Evolutionary conservation across 2,888 invertebrate genomes (phyloP).

Genomic region (Drosophila anomelani): DNA sequence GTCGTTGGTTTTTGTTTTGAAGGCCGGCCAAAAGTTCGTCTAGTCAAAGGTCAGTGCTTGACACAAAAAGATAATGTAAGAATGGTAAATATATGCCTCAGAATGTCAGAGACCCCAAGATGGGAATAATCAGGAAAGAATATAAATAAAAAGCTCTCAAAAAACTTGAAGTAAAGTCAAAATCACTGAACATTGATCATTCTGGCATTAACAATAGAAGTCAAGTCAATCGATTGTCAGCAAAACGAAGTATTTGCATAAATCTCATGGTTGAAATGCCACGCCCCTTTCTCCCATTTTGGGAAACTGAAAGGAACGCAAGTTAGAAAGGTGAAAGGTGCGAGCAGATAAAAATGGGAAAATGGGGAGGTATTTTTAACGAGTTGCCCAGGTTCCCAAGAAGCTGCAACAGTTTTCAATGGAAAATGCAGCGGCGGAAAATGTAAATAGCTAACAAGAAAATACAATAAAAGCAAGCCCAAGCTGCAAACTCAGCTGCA

Average conservation of each 20-base stretch:
- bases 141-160: neutral
- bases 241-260: slow-evolving; percentile 34
- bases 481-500: slow-evolving; percentile 27
- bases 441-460: slow-evolving; percentile 53
- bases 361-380: slow-evolving; percentile 42
- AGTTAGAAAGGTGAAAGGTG: slow-evolving; percentile 44
- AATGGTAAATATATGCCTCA: neutral
- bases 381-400: slow-evolving; percentile 40
- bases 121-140: neutral
- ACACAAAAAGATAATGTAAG: slow-evolving; percentile 3
- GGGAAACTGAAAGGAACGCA: neutral
- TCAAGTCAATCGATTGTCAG: slow-evolving; percentile 33
- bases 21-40: slow-evolving; percentile 41
- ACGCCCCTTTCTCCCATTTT: slow-evolving; percentile 16
- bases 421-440: slow-evolving; percentile 44
- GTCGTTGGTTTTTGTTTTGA: slow-evolving; percentile 32
- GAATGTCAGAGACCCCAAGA: neutral
- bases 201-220: slow-evolving; percentile 15
- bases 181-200: slow-evolving; percentile 10
- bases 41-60: slow-evolving; percentile 52
- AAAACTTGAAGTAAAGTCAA: slow-evolving; percentile 1
- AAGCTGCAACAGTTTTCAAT: slow-evolving; percentile 44
- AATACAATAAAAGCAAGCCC: slow-evolving; percentile 49
- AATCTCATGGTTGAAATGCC: slow-evolving; percentile 26
- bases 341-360: slow-evolving; percentile 16